Evolutionary conservation across 2,113 vertebrate species (phyloP).

Genomic region (Halichoeres trimaculatus): DNA sequence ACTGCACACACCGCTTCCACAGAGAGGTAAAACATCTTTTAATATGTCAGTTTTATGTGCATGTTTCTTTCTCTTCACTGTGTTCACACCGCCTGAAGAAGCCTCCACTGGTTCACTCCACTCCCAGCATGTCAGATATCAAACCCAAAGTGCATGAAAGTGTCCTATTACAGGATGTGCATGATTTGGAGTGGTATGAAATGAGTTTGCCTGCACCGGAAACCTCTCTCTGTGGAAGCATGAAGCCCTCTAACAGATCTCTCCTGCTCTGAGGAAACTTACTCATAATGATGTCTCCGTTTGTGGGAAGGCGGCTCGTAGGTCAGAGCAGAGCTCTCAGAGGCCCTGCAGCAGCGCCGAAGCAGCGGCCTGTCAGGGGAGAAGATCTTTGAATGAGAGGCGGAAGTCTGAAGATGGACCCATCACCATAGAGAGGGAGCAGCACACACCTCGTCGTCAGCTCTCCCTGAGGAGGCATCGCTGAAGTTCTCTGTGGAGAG

Average conservation of each 20-base stretch:
- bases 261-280: neutral
- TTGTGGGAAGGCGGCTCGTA: slow-evolving; percentile 65
- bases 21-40: slow-evolving; percentile 70
- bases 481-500: slow-evolving; percentile 58
- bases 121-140: slow-evolving; percentile 49
- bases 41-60: slow-evolving; percentile 4
- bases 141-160: slow-evolving; percentile 25
- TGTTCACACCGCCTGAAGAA: neutral
- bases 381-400: slow-evolving; percentile 54
- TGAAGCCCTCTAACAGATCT: neutral
- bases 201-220: slow-evolving; percentile 9
- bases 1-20: slow-evolving; percentile 78
- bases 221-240: slow-evolving; percentile 8
- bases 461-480: slow-evolving; percentile 77
- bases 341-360: slow-evolving; percentile 63
- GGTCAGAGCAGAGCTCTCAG: slow-evolving; percentile 52
- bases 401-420: slow-evolving; percentile 71
- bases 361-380: slow-evolving; percentile 43
- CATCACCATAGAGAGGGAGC: slow-evolving; percentile 53
- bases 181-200: slow-evolving; percentile 18
- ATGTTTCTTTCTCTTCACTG: neutral
- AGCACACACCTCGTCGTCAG: slow-evolving; percentile 46
- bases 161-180: slow-evolving; percentile 24
- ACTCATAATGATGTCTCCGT: slow-evolving; percentile 48
- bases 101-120: neutral